Conservation (phyloP, 2,888 invertebrate species). For the Allygus modestus region DNA sequence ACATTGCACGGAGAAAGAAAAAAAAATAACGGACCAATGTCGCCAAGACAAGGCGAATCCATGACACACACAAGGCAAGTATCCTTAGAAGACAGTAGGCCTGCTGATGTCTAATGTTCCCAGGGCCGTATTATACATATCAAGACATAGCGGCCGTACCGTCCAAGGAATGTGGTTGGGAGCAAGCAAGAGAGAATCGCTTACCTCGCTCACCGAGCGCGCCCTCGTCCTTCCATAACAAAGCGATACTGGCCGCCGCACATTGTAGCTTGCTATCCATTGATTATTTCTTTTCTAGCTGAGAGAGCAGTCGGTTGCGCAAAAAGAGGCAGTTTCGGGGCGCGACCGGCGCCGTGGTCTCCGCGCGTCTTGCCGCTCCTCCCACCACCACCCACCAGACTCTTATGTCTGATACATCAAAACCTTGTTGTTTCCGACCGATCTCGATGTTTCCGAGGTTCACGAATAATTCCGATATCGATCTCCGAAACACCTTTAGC, state of each 20-base stretch:
- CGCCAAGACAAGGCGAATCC: no score
- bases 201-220: constrained; percentile 33
- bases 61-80: neutral
- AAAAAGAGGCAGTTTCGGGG: constrained; percentile 66
- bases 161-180: constrained; percentile 25
- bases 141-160: constrained; percentile 50
- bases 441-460: constrained; percentile 58
- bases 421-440: constrained; percentile 64
- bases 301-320: constrained; percentile 66
- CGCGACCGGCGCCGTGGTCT: constrained; percentile 74
- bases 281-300: constrained; percentile 68
- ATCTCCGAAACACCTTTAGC: constrained; percentile 66
- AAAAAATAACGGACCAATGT: no score
- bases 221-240: constrained; percentile 61
- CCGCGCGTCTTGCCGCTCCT: constrained; percentile 69
- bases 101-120: constrained; percentile 50
- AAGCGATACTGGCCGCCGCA: constrained; percentile 64
- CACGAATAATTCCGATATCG: constrained; percentile 64
- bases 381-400: constrained; percentile 65
- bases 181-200: constrained; percentile 23
- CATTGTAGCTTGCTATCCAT: constrained; percentile 65
- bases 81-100: neutral
- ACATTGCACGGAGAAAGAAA: no score
- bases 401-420: constrained; percentile 61
- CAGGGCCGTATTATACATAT: constrained; percentile 52